Percentiles rank a stretch among this genome's conserved stretches.
phyloP scores from a whole-genome alignment of 2,797 vertebrate species.

The Eulemur mongoz region DNA sequence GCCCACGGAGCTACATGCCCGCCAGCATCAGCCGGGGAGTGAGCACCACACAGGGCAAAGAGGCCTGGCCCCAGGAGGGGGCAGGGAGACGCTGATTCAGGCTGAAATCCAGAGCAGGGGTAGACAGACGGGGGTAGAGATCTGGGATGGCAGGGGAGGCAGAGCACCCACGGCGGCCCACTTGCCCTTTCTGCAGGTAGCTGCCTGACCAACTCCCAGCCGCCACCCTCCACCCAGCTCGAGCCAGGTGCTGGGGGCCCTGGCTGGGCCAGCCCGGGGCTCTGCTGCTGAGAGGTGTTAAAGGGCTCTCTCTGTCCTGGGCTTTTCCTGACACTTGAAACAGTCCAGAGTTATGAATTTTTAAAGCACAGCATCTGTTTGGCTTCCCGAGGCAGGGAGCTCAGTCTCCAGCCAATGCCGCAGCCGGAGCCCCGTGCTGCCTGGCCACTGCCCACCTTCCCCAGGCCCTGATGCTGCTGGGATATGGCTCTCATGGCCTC shows the following conservation, averaged over 20 bases:
- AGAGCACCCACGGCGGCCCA: background rate
- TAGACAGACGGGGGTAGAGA: background rate
- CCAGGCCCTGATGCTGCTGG: background rate
- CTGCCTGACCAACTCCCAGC: background rate
- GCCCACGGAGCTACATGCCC: background rate
- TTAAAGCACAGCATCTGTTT: slow-evolving; percentile 88
- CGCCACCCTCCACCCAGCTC: accelerated
- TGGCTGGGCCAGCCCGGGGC: background rate
- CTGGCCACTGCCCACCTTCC: background rate
- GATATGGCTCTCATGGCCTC: background rate
- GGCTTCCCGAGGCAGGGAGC: slow-evolving; percentile 69
- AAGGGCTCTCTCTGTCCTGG: slow-evolving; percentile 79
- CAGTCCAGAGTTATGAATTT: slow-evolving; percentile 88
- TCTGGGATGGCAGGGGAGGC: background rate
- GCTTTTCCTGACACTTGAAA: slow-evolving; percentile 88
- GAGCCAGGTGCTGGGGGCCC: background rate
- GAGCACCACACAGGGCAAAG: background rate
- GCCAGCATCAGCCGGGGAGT: background rate
- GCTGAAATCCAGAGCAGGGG: background rate
- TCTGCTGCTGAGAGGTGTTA: slow-evolving; percentile 43
- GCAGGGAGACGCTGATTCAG: background rate
- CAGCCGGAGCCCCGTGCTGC: slow-evolving; percentile 47
- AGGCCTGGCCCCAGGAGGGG: background rate
- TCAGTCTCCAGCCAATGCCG: background rate
- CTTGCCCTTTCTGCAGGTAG: background rate